Evolutionary conservation across 2,888 invertebrate species (phyloP).

Genomic region (Apodemia hepburni): DNA sequence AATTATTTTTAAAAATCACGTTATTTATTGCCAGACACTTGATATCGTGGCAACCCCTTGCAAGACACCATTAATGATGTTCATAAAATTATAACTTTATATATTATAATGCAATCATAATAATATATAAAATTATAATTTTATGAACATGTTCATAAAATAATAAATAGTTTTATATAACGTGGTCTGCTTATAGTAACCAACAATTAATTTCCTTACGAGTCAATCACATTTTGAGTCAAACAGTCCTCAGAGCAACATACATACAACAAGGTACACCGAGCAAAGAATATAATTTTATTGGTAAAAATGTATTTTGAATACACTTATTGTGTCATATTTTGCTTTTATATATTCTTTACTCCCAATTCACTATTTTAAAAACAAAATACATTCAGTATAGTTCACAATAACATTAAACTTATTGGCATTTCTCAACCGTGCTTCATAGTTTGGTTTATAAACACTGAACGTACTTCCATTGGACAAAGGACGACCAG

Average conservation of each 20-base stretch:
- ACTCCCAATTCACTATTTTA: neutral
- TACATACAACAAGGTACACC: too few relatives aligned
- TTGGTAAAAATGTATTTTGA: neutral
- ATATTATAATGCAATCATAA: too few relatives aligned
- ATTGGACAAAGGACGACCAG: constrained; percentile 75
- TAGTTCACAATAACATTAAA: constrained; percentile 1
- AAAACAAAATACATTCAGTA: neutral
- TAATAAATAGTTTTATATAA: too few relatives aligned
- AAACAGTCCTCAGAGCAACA: neutral
- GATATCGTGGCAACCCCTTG: too few relatives aligned
- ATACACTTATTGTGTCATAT: neutral
- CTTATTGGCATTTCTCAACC: constrained; percentile 24
- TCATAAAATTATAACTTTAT: too few relatives aligned
- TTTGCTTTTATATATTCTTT: neutral
- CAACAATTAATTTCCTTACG: neutral
- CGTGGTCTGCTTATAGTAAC: too few relatives aligned
- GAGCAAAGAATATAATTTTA: neutral
- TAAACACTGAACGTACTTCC: constrained; percentile 77
- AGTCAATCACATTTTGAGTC: neutral
- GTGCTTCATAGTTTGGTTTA: constrained; percentile 52
- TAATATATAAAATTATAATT: too few relatives aligned
- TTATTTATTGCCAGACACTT: too few relatives aligned
- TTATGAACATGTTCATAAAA: too few relatives aligned
- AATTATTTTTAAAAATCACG: too few relatives aligned
- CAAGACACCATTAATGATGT: too few relatives aligned